Percentiles rank a stretch among this genome's conserved stretches.
phyloP scores from a whole-genome alignment of 2,113 vertebrate species.

The Phasianus colchicus region DNA sequence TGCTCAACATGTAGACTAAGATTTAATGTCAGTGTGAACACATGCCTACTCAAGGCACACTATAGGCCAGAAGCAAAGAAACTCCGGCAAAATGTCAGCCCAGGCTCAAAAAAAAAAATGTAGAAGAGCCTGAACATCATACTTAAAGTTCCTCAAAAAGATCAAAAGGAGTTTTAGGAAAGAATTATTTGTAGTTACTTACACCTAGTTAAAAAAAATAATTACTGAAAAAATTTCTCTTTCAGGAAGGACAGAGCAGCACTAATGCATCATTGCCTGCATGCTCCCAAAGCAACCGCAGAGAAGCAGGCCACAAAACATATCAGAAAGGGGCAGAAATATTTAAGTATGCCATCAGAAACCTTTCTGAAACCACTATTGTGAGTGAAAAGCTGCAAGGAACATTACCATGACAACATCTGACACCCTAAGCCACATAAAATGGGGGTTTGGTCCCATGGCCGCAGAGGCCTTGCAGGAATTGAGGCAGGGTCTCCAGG shows the following conservation, averaged over 20 bases:
- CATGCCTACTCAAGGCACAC: background rate
- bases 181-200: background rate
- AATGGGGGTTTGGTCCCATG: too few relatives aligned
- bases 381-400: background rate
- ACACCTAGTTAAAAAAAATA: background rate
- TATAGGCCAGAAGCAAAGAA: background rate
- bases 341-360: background rate
- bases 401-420: background rate
- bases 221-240: background rate
- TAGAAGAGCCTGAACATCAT: background rate
- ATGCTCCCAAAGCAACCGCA: background rate
- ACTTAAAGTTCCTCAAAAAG: background rate
- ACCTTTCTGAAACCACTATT: background rate
- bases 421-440: background rate
- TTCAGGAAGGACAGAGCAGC: background rate
- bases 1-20: background rate
- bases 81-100: accelerated
- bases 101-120: background rate
- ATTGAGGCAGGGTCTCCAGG: background rate
- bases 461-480: too few relatives aligned
- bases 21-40: background rate
- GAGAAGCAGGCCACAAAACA: background rate
- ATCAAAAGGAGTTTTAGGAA: background rate
- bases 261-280: background rate
- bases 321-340: background rate